A percentile compares a stretch with the other conserved stretches of the same genome.
These are phyloP conservation scores for Microtus montanus DNA, from an alignment of 2,113 vertebrate genomes.

Conservation along the genomic window DNA sequence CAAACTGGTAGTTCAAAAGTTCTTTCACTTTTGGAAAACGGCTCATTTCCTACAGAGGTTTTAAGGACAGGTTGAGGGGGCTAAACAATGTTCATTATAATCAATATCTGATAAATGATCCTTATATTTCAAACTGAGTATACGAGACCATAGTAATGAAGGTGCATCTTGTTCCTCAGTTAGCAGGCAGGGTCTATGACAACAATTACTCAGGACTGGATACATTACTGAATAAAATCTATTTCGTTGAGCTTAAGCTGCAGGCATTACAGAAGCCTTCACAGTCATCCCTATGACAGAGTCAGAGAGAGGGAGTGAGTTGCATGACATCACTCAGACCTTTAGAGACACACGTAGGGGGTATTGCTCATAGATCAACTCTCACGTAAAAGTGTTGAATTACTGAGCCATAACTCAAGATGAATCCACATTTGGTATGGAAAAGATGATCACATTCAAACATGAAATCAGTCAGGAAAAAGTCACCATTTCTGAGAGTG, in stretches of 20 bases:
- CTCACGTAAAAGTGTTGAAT: not conserved
- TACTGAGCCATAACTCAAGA: conserved; percentile 6
- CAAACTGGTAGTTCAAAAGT: not conserved
- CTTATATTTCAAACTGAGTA: conserved; percentile 2
- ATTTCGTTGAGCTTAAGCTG: not conserved
- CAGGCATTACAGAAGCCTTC: not conserved
- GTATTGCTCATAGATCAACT: not conserved
- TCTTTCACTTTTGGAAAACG: not conserved
- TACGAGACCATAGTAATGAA: not conserved
- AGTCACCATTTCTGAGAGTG: not conserved
- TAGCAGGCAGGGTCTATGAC: not conserved
- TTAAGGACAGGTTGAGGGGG: not conserved
- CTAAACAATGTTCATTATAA: not conserved
- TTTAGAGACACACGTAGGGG: not conserved
- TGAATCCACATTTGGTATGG: not conserved
- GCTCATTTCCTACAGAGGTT: not conserved
- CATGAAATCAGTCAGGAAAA: not conserved
- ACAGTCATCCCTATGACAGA: conserved; percentile 24
- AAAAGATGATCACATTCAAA: not conserved
- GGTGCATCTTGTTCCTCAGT: not conserved
- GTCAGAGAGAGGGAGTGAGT: not conserved
- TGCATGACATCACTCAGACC: not conserved
- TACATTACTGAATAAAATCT: not conserved
- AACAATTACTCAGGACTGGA: not conserved
- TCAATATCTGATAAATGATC: not conserved